Evolutionary conservation across 2,113 vertebrate genomes (phyloP), one percentile per base, ranked within the genome.

Genomic region (Bagarius yarrelli): DNA sequence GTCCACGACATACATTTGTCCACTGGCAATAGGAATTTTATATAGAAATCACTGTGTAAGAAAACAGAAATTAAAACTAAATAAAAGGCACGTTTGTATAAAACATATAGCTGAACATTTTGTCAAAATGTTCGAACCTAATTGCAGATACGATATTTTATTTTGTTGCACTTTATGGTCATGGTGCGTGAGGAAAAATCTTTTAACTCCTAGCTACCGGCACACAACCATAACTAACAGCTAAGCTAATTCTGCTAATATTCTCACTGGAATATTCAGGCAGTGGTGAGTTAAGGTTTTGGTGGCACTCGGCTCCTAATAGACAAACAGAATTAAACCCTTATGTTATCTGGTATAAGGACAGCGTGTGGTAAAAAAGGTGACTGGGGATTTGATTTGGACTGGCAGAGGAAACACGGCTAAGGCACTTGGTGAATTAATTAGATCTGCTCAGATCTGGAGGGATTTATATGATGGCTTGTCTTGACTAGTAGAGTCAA

Each of bases 381-480:
- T 12, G 18, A 18, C 21, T 25, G 23, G 34, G 53, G 27, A 79
- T 12, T 27, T 69, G 25, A 4, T 57, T 25, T 50, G 4, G 34
- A n/a, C 40, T 71, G 47, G 53, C 50, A 25, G 8, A 70, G 32
- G 56, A 36, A 67, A 56, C 40, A 8, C 47, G 72, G 60, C 21
- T 13, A 81, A 81, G 85, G 77, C 81, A 84, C 77, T 84, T 79
- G 47, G 76, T 66, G 36, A 64, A 12, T 52, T 40, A 18, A 56
- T 64, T 55, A 15, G 21, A 76, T 56, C 27, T 13, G 21, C 44
- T 96, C 91, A 97, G 87, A 93, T 86, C 0, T 88, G 91, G 76
- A 96, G 55, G 19, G 90, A 73, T 50, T 89, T 93, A 76, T 93
- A 94, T 59, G 90, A 60, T 30, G 90, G 87, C 11, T 85, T 92